These are phyloP conservation scores for Slavum lentiscoides DNA, from an alignment of 2,888 invertebrate genomes.

Conservation along the genomic window DNA sequence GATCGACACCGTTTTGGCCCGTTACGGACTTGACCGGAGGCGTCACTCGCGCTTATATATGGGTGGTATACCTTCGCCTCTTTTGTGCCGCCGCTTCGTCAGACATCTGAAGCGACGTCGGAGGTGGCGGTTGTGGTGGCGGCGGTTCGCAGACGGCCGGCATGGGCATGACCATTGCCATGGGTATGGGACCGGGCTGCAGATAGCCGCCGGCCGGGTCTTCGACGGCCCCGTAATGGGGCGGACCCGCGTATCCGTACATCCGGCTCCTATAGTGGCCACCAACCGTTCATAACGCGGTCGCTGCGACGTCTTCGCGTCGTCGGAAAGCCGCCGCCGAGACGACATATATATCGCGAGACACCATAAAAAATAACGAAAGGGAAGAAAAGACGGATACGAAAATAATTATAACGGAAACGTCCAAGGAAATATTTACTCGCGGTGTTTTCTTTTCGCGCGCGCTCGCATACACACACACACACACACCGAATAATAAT, in stretches of 20 bases:
- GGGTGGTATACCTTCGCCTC: constrained; percentile 23
- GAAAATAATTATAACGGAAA: not conserved
- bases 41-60: not conserved
- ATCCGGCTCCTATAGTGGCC: constrained; percentile 21
- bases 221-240: constrained; percentile 47
- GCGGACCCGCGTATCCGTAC: constrained; percentile 50
- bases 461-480: no score
- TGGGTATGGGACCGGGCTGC: constrained; percentile 35
- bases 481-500: not conserved
- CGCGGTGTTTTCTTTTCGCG: not conserved
- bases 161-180: constrained; percentile 52
- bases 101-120: constrained; percentile 22
- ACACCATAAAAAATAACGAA: constrained; percentile 42
- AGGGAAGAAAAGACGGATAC: not conserved
- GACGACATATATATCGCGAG: constrained; percentile 48
- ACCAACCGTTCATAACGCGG: constrained; percentile 17
- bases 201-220: constrained; percentile 38
- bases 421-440: not conserved
- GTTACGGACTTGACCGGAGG: not conserved
- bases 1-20: not conserved
- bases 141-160: constrained; percentile 44
- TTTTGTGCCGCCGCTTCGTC: constrained; percentile 32
- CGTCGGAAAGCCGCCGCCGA: constrained; percentile 43
- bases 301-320: constrained; percentile 10
- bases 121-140: not conserved